Percentiles rank a stretch among this genome's conserved stretches.
Conservation (phyloP, 2,113 vertebrate genomes). For the Lophotis ruficrista region DNA sequence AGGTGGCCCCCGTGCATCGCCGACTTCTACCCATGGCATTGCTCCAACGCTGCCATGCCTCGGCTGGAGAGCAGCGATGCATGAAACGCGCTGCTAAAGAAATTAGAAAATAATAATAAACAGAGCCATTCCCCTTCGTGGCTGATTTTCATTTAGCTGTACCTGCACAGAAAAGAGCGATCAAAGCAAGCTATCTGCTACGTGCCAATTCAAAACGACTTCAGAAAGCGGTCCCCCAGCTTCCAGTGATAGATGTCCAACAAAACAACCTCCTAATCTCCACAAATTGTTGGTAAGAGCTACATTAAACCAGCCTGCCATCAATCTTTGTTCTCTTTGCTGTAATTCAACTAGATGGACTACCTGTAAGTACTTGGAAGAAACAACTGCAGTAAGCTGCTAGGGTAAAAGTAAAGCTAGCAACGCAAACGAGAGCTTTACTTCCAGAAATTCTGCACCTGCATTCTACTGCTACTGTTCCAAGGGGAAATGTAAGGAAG, state of each 20-base stretch:
- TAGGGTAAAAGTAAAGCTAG: neutral
- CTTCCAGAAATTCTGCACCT: neutral
- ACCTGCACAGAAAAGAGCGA: neutral
- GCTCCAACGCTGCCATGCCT: neutral
- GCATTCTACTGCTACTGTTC: neutral
- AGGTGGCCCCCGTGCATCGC: accelerated
- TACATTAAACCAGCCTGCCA: neutral
- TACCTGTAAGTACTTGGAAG: neutral
- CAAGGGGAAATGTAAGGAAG: neutral
- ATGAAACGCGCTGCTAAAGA: neutral
- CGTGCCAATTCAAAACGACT: neutral
- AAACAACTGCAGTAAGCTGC: neutral
- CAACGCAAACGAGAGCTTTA: neutral
- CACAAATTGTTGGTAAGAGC: neutral
- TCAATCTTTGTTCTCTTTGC: neutral
- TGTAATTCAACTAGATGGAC: neutral
- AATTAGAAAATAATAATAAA: neutral
- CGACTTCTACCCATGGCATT: neutral
- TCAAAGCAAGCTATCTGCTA: neutral
- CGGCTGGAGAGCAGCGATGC: neutral
- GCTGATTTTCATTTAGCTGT: neutral
- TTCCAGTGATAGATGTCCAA: neutral
- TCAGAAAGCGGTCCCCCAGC: neutral
- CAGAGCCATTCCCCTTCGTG: neutral
- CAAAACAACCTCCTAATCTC: neutral